Evolutionary conservation across 2,113 vertebrate species (phyloP), one percentile per base, ranked within the genome.

Genomic region (Actinemys pallida): DNA sequence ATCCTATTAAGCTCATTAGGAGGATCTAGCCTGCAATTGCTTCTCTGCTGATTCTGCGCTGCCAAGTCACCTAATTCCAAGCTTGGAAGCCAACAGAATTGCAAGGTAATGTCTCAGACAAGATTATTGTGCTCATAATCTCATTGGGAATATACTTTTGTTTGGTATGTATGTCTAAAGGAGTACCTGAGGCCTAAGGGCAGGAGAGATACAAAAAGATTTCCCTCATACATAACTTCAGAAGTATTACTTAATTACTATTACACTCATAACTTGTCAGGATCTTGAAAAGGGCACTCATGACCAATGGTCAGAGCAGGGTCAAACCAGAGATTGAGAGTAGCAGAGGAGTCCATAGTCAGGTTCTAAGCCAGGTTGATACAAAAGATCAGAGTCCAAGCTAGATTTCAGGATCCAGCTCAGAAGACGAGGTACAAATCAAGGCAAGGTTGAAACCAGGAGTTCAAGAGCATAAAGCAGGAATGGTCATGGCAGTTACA

Each of bases 11-110:
- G 83, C 31, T 56, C 1, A 0, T 3, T 80, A 90, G 52, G 47
- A 53, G 20, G 57, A 72, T 84, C 19, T 59, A 50, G 62, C 42
- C 54, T 86, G 62, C 93, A 90, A 45, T 49, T 83, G 31, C 69
- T 95, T 54, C 50, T 94, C 29, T 0, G 0, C 54, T 92, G 83
- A 11, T 14, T 92, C 31, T 0, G 0, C 52, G 56, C 62, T 94
- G 93, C 92, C 92, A 97, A 96, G 52, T 83, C 90, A 84, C 89
- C 92, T 62, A 62, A 90, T 94, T 95, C 90, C 78, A 84, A 2
- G 4, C 29, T 35, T 50, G 14, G 81, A 20, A 93, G 89, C 81
- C 89, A 53, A 53, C 83, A 89, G 45, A 91, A 11, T 72, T 95
- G 54, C 87, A 83, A 47, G 4, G 12, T 72, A 86, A 12, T 5